Conservation (phyloP, 2,888 invertebrate genomes). For the Drosophila borealis region DNA sequence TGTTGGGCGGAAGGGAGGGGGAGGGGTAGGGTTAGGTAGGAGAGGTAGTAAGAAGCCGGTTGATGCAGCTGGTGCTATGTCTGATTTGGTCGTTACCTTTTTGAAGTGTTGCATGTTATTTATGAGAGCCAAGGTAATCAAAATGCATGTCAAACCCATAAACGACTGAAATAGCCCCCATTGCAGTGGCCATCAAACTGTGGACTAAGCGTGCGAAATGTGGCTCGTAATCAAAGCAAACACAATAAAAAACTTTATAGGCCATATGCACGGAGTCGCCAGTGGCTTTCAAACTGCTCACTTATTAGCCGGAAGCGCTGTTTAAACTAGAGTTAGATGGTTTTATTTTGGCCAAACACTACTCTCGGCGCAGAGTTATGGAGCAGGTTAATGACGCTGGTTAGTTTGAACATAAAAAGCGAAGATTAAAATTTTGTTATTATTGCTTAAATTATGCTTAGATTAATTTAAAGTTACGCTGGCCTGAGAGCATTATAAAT, state of each 20-base stretch:
- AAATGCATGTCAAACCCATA: constrained; percentile 73
- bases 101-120: constrained; percentile 76
- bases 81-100: constrained; percentile 65
- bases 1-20: background rate
- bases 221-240: constrained; percentile 63
- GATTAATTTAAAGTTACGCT: background rate
- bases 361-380: background rate
- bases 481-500: no score
- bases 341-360: background rate
- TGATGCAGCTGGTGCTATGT: constrained; percentile 52
- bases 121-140: constrained; percentile 62
- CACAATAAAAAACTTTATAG: constrained; percentile 53
- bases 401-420: background rate
- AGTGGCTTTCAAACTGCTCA: constrained; percentile 36
- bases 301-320: constrained; percentile 47
- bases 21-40: background rate
- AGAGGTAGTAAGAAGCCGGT: background rate
- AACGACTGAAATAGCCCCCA: constrained; percentile 26
- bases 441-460: background rate
- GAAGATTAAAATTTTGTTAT: background rate
- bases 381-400: background rate
- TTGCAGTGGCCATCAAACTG: constrained; percentile 67
- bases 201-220: constrained; percentile 59
- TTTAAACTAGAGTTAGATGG: constrained; percentile 45
- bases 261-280: constrained; percentile 12